A percentile compares a stretch with the other conserved stretches of the same genome.
phyloP scores from a whole-genome alignment of 2,888 invertebrate species.

The Leptothorax acervorum region DNA sequence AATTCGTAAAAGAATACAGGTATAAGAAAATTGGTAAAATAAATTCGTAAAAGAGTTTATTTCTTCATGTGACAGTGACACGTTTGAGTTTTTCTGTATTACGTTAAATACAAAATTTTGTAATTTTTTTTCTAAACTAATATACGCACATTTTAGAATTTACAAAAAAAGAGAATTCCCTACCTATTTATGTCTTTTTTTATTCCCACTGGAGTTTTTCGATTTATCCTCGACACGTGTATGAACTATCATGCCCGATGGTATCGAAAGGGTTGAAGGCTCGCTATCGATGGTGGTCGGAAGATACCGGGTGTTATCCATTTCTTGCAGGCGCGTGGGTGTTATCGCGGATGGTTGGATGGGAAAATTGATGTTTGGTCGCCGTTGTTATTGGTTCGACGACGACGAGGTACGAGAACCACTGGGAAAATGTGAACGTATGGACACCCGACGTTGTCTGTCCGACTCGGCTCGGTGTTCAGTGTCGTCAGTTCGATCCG shows the following conservation, averaged over 20 bases:
- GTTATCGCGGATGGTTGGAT: conserved; percentile 26
- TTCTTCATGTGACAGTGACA: neutral
- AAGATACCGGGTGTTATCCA: neutral
- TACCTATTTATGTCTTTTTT: neutral
- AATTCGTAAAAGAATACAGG: neutral
- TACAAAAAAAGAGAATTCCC: neutral
- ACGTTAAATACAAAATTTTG: too few species aligned
- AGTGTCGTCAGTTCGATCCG: conserved; percentile 84
- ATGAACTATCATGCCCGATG: neutral
- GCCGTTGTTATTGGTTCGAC: conserved; percentile 32
- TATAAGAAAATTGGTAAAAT: neutral
- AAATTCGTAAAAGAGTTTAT: neutral
- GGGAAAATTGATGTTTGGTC: conserved; percentile 57
- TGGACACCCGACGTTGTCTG: conserved; percentile 80
- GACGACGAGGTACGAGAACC: conserved; percentile 63
- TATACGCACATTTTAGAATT: neutral
- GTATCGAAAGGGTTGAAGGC: neutral
- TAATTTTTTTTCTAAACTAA: neutral
- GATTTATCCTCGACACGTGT: neutral
- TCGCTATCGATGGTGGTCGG: neutral
- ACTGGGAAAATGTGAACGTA: conserved; percentile 78
- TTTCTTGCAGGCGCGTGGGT: conserved; percentile 6
- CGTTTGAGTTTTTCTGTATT: neutral
- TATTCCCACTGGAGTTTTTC: neutral
- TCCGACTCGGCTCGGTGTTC: conserved; percentile 76